phyloP scores from a whole-genome alignment of 2,888 invertebrate genomes.

The Microdon myrmicae region DNA sequence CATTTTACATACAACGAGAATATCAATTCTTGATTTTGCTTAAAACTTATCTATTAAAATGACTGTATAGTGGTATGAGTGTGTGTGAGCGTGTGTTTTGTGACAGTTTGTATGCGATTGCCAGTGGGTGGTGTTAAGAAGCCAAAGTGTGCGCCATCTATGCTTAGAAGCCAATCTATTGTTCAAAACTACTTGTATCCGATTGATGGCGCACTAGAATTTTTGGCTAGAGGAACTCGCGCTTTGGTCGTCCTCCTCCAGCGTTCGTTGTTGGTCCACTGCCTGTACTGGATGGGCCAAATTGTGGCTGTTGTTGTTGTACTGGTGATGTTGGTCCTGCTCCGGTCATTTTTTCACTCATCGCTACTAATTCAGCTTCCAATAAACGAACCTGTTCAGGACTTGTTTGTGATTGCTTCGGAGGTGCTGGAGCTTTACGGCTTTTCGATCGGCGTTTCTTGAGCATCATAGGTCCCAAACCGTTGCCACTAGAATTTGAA shows the following conservation, averaged over 20 bases:
- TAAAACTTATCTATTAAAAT: too few relatives aligned
- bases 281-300: constrained; percentile 18
- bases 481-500: constrained; percentile 65
- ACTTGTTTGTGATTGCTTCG: constrained; percentile 62
- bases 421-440: constrained; percentile 70
- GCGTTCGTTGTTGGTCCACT: constrained; percentile 35
- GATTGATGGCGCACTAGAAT: constrained; percentile 66
- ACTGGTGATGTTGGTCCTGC: constrained; percentile 46
- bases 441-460: constrained; percentile 73
- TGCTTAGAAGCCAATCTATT: constrained; percentile 36
- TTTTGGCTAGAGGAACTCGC: constrained; percentile 68
- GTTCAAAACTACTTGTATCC: constrained; percentile 60
- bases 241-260: constrained; percentile 60
- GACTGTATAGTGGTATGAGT: too few relatives aligned
- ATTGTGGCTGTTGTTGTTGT: constrained; percentile 44
- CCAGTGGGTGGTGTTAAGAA: too few relatives aligned
- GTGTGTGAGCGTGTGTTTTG: constrained; percentile 19
- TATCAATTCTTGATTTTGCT: too few relatives aligned
- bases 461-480: constrained; percentile 68
- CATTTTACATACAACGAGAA: too few relatives aligned
- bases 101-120: constrained; percentile 4
- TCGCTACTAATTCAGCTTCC: constrained; percentile 58
- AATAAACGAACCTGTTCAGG: constrained; percentile 60
- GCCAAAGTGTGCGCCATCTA: constrained; percentile 27
- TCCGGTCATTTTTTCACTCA: constrained; percentile 37